Base-by-base conservation (phyloP, 2,888 invertebrate species). In the Apodemia duryi region DNA sequence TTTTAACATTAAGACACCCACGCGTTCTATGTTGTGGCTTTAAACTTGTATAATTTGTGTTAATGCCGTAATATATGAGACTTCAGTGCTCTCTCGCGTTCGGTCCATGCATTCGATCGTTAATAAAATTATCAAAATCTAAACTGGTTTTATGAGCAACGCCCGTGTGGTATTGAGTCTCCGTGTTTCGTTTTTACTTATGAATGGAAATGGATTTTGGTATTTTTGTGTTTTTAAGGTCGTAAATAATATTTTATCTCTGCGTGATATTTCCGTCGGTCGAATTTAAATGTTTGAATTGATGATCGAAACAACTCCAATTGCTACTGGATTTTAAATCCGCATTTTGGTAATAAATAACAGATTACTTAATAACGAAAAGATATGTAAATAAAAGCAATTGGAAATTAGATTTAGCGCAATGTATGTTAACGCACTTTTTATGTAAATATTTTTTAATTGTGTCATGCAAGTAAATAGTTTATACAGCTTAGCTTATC, bases 121-220 rank as follows among this genome's bases (percentile, higher is more conserved):
- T 91, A 91, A 90, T 91, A 91, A 91, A 91, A 91, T 91, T 89
- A 91, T 91, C 91, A 91, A 91, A 90, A 89, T 87, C 88, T 83
- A 90, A 91, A 91, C 91, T 82, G 90, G 91, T 91, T 91, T 86
- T 85, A 84, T 84, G 84, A 84, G 81, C 79, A 80, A 82, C 80
- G 84, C 86, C 85, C 85, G 88, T 85, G 88, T 83, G 84, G 78
- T 81, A 69, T 70, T 82, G 77, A 78, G 82, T 80, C 80, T 83
- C 80, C 81, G 81, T 72, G 68, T 80, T 81, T 82, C 83, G 83
- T 79, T 79, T 75, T 76, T 75, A 82, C 85, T 90, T 91, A 89
- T 91, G 91, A 91, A 91, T 91, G 91, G 87, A 84, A 89, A 90
- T 88, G 88, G 82, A 86, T 86, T 88, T 88, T 86, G 88, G 87